Conservation (phyloP, 92 coral and sea anemone genomes). For the Metridium senile region DNA sequence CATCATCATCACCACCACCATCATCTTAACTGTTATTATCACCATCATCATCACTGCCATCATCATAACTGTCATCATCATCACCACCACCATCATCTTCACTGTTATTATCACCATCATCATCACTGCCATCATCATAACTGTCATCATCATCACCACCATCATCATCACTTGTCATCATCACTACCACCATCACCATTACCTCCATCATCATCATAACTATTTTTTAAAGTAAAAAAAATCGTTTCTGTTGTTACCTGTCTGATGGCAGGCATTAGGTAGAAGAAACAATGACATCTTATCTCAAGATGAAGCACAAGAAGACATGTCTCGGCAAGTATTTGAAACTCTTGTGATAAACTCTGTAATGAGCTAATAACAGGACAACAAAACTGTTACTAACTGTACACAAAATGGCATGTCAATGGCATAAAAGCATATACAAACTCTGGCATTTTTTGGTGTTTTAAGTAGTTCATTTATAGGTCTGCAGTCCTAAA, state of each 20-base stretch:
- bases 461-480: no score
- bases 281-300: constrained; percentile 91
- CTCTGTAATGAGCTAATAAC: constrained; percentile 62
- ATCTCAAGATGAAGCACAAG: constrained; percentile 95
- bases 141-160: no score
- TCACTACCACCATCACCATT: no score
- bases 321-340: constrained; percentile 85
- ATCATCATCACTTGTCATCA: no score
- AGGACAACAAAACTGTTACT: neutral
- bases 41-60: neutral
- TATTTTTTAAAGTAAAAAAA: no score
- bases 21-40: neutral
- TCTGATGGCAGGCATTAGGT: constrained; percentile 77
- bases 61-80: neutral
- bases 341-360: constrained; percentile 86
- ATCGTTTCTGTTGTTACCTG: no score
- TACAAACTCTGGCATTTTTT: no score
- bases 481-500: no score
- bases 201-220: no score
- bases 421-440: no score
- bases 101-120: neutral
- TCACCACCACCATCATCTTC: neutral
- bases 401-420: no score
- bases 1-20: neutral
- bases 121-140: no score